Conservation (phyloP, 1,140 invertebrate species). For the Diorhabda elongata region DNA sequence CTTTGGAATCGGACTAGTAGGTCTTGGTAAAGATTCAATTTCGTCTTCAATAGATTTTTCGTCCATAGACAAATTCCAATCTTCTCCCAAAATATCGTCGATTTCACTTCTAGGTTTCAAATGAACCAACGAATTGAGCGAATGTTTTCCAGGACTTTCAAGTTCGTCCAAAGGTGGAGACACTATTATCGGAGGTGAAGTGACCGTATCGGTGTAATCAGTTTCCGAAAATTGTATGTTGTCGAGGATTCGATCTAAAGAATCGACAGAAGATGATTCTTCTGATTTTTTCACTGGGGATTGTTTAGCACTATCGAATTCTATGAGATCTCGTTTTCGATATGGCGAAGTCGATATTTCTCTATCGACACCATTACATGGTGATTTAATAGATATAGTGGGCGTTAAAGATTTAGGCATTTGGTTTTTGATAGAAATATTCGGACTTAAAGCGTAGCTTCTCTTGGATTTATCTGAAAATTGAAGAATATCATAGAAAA, state of each 20-base stretch:
- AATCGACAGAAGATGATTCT: not conserved
- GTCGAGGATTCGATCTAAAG: constrained; percentile 1
- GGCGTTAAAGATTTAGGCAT: not conserved
- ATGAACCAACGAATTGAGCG: constrained; percentile 6
- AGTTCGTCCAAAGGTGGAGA: not conserved
- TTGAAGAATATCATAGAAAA: too few relatives aligned
- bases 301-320: constrained; percentile 26
- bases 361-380: not conserved
- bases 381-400: constrained; percentile 6
- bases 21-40: not conserved
- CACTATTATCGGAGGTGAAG: constrained; percentile 5
- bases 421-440: constrained; percentile 6
- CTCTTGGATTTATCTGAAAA: constrained; percentile 7
- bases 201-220: not conserved
- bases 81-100: constrained; percentile 1
- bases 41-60: not conserved
- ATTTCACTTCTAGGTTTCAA: not conserved
- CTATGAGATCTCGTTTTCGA: constrained; percentile 23
- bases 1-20: not conserved
- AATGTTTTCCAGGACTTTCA: constrained; percentile 15
- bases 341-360: not conserved
- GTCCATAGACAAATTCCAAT: not conserved
- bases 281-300: constrained; percentile 20
- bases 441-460: constrained; percentile 10
- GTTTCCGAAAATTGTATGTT: not conserved